These are phyloP conservation scores for Cyprinodon tularosa DNA, from an alignment of 2,113 vertebrate species.

Conservation along the genomic window DNA sequence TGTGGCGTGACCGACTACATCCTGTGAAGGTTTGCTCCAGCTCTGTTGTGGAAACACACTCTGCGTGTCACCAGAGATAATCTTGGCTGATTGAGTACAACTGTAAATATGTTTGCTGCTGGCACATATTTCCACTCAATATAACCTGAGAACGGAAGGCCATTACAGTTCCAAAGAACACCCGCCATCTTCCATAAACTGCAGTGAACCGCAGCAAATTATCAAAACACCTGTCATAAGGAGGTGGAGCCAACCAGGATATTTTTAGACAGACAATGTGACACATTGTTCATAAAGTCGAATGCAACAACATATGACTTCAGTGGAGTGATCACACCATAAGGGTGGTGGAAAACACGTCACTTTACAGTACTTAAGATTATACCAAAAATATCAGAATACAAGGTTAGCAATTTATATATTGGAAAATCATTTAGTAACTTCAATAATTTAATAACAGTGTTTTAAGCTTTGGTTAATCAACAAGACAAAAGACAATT, in stretches of 20 bases:
- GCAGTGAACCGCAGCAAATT: conserved; percentile 41
- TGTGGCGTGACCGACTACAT: conserved; percentile 58
- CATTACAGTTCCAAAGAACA: conserved; percentile 1
- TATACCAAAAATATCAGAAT: too few species aligned
- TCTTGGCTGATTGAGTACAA: conserved; percentile 57
- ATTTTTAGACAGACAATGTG: background rate
- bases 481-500: background rate
- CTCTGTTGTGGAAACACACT: conserved; percentile 80
- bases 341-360: too few species aligned
- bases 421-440: background rate
- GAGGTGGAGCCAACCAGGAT: conserved; percentile 25
- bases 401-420: background rate
- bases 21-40: conserved; percentile 60
- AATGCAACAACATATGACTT: background rate
- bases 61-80: conserved; percentile 71
- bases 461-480: background rate
- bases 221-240: conserved; percentile 42
- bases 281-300: background rate
- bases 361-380: too few species aligned
- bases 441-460: background rate
- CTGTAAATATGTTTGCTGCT: conserved; percentile 74
- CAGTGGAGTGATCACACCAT: background rate
- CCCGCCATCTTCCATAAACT: conserved; percentile 14
- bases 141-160: conserved; percentile 12
- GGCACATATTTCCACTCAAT: conserved; percentile 51